A percentile compares a stretch with the other conserved stretches of the same genome.
Conservation (phyloP, 2,888 invertebrate species). For the Bursaphelenchus okinawaensis region DNA sequence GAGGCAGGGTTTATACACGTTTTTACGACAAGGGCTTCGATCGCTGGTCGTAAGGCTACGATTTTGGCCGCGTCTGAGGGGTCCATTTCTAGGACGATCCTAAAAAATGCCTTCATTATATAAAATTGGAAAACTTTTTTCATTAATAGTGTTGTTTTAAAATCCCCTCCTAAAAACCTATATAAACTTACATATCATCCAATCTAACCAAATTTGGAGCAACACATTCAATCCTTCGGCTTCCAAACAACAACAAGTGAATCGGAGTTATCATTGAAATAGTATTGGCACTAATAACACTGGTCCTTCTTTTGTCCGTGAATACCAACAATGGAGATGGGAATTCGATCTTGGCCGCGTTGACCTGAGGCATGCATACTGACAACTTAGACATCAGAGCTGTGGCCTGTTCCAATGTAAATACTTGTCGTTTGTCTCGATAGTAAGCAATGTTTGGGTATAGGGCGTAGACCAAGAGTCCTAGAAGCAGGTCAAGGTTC, state of each 20-base stretch:
- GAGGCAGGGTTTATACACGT: slow-evolving; percentile 71
- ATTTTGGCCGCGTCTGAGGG: slow-evolving; percentile 74
- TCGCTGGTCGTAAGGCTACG: slow-evolving; percentile 77
- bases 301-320: slow-evolving; percentile 73
- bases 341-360: slow-evolving; percentile 62
- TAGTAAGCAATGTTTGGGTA: slow-evolving; percentile 88
- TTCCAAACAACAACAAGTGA: slow-evolving; percentile 83
- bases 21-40: slow-evolving; percentile 77
- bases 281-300: slow-evolving; percentile 86
- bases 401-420: slow-evolving; percentile 88
- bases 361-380: slow-evolving; percentile 25
- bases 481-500: slow-evolving; percentile 69
- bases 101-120: slow-evolving; percentile 38
- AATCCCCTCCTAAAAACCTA: slow-evolving; percentile 13
- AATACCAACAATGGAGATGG: slow-evolving; percentile 93
- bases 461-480: slow-evolving; percentile 65
- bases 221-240: slow-evolving; percentile 74
- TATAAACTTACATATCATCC: slow-evolving; percentile 70
- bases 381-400: slow-evolving; percentile 62
- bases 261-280: slow-evolving; percentile 90
- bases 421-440: slow-evolving; percentile 66
- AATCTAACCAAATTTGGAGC: slow-evolving; percentile 71
- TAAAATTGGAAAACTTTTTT: neutral
- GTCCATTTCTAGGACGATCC: slow-evolving; percentile 79
- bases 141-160: slow-evolving; percentile 11